A percentile compares a stretch with the other conserved stretches of the same genome.
Conservation (phyloP, 2,797 vertebrate genomes). For the Cheirogaleus major region DNA sequence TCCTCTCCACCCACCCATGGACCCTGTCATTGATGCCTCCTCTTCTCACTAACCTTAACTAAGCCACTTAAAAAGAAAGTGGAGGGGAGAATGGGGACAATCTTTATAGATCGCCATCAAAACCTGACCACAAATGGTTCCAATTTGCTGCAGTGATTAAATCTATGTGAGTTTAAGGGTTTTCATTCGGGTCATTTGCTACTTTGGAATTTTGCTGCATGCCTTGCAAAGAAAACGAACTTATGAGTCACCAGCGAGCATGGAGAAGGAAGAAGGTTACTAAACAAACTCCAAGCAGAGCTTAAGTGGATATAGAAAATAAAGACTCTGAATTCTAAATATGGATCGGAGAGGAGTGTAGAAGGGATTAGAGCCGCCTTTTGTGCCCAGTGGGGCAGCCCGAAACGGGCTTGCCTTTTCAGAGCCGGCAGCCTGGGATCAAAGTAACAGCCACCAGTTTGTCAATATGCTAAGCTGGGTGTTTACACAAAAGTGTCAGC, state of each 20-base stretch:
- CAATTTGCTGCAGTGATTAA: slow-evolving; percentile 97
- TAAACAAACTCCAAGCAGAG: slow-evolving; percentile 83
- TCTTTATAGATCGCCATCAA: slow-evolving; percentile 88
- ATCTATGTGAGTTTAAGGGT: slow-evolving; percentile 92
- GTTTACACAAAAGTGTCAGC: slow-evolving; percentile 88
- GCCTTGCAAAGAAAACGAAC: slow-evolving; percentile 85
- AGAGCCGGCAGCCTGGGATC: slow-evolving; percentile 83
- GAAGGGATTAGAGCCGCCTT: slow-evolving; percentile 85
- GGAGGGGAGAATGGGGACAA: slow-evolving; percentile 75
- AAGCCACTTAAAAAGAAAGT: slow-evolving; percentile 82
- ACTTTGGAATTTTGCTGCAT: slow-evolving; percentile 87
- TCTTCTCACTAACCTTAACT: slow-evolving; percentile 81
- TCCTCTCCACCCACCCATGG: not conserved
- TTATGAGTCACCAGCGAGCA: slow-evolving; percentile 79
- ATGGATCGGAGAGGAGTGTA: slow-evolving; percentile 88
- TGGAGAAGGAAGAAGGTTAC: slow-evolving; percentile 78
- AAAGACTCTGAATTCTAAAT: slow-evolving; percentile 86
- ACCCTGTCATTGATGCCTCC: slow-evolving; percentile 63
- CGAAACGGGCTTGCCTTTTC: slow-evolving; percentile 81
- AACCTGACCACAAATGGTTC: slow-evolving; percentile 94
- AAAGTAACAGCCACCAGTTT: slow-evolving; percentile 86
- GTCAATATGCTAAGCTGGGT: slow-evolving; percentile 88
- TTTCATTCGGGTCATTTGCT: slow-evolving; percentile 93
- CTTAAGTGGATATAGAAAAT: slow-evolving; percentile 85
- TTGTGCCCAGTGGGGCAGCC: slow-evolving; percentile 84